phyloP scores from a whole-genome alignment of 1,140 invertebrate species.

The Platyscapa corneri region DNA sequence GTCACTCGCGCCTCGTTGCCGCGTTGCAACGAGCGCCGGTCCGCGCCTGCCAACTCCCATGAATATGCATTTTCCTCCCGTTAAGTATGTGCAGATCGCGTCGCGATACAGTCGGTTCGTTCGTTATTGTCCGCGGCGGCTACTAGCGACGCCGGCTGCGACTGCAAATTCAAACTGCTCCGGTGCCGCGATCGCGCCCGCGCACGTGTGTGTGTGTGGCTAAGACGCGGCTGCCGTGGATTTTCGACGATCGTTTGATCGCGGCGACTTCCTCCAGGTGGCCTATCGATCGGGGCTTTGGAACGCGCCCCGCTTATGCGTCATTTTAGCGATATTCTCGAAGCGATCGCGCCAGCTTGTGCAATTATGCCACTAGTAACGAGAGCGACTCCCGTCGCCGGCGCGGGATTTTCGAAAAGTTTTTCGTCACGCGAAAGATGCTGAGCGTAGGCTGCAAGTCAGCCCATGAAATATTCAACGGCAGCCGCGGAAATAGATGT shows the following conservation, averaged over 20 bases:
- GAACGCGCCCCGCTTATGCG: too few species aligned
- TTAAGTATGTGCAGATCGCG: conserved; percentile 75
- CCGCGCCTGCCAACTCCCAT: conserved; percentile 63
- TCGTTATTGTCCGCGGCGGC: conserved; percentile 73
- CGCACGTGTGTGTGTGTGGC: neutral
- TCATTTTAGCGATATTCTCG: neutral
- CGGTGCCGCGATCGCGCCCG: too few species aligned
- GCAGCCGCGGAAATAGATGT: neutral
- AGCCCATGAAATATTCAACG: neutral
- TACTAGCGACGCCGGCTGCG: conserved; percentile 36
- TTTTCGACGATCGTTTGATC: neutral
- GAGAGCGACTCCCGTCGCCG: neutral
- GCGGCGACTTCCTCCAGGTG: neutral
- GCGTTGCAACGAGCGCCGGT: conserved; percentile 8
- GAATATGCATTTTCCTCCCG: conserved; percentile 74
- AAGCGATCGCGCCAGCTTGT: neutral
- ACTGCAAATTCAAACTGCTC: conserved; percentile 60
- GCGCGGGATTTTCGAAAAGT: neutral
- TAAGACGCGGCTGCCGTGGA: neutral
- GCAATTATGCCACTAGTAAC: neutral
- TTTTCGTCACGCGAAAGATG: neutral
- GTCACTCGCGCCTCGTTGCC: conserved; percentile 63
- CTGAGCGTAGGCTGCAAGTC: neutral
- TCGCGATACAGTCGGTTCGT: conserved; percentile 72
- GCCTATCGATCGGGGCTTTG: neutral